These are phyloP conservation scores for Daktulosphaira vitifoliae DNA, from an alignment of 1,140 invertebrate species.

Conservation along the genomic window DNA sequence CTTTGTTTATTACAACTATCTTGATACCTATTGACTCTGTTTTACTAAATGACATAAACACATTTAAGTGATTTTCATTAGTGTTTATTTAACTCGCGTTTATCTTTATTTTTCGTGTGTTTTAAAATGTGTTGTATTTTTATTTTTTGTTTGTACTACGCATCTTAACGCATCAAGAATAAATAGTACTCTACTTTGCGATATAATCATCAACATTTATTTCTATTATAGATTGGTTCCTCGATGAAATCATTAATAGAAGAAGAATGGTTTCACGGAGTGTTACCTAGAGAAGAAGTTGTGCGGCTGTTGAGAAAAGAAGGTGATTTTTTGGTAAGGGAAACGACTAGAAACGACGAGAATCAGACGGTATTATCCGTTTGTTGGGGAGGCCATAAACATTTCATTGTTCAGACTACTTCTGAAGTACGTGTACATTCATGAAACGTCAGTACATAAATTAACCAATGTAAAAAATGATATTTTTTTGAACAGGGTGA, in stretches of 20 bases:
- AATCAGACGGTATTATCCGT: conserved; percentile 90
- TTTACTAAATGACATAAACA: too few relatives aligned
- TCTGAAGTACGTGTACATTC: conserved; percentile 60
- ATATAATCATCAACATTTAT: neutral
- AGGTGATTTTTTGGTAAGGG: conserved; percentile 89
- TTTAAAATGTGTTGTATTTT: neutral
- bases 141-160: neutral
- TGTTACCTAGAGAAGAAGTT: conserved; percentile 90
- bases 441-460: too few relatives aligned
- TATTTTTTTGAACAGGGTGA: conserved; percentile 56
- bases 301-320: conserved; percentile 77
- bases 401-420: conserved; percentile 95
- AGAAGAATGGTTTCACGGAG: conserved; percentile 96
- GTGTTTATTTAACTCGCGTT: too few relatives aligned
- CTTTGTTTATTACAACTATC: too few relatives aligned
- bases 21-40: too few relatives aligned
- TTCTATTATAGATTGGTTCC: conserved; percentile 36
- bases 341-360: conserved; percentile 87
- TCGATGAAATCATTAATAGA: conserved; percentile 54
- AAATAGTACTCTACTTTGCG: neutral
- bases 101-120: too few relatives aligned
- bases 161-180: too few relatives aligned
- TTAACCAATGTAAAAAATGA: conserved; percentile 6
- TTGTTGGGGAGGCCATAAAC: conserved; percentile 83
- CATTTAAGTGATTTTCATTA: too few relatives aligned